Base-by-base conservation (phyloP, 2,797 vertebrate genomes). In the Darevskia nairensis region DNA sequence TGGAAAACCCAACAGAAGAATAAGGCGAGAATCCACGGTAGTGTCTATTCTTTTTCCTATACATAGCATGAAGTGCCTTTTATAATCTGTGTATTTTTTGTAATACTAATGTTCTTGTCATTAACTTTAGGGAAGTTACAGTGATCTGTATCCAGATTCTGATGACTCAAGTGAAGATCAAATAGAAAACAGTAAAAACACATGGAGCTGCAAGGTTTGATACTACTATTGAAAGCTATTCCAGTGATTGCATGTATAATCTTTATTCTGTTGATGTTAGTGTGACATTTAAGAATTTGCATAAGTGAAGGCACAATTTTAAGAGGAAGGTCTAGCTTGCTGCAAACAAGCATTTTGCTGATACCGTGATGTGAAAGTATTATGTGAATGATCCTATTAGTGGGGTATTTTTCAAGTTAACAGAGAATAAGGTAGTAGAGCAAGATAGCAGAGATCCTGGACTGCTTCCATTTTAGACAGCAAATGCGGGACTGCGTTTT, bases 131-230 rank as follows among this genome's bases (percentile, higher is more conserved):
- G 99, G 99, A 90, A 99, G 99, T 97, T 99, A 99, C 76, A 99
- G 99, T 64, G 99, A 99, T 91, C 97, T 99, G 91, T 99, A 99
- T 95, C 99, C 99, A 50, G 99, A 99, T 95, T 99, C 99, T 0
- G 99, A 99, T 87, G 99, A 99, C 95, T 99, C 99, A 21, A 99
- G 98, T 89, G 99, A 99, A 94, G 99, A 99, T 96, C 99, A 99
- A 96, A 99, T 99, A 84, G 99, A 99, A 95, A 99, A 99, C 89
- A 99, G 99, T 97, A 99, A 99, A 96, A 99, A 99, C 96, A 98
- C 98, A 0, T 99, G 99, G 99, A 99, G 98, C 96, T 99, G 99
- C 98, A 99, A 99, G 98, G 99, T 99, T 95, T 87, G 96, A 76
- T 86, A 68, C 74, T 74, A 7, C 92, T 64, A 23, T 11, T 0